A percentile compares a stretch with the other conserved stretches of the same genome.
Evolutionary conservation across 2,888 invertebrate genomes (phyloP).

Genomic region (Lydus trimaculatus): DNA sequence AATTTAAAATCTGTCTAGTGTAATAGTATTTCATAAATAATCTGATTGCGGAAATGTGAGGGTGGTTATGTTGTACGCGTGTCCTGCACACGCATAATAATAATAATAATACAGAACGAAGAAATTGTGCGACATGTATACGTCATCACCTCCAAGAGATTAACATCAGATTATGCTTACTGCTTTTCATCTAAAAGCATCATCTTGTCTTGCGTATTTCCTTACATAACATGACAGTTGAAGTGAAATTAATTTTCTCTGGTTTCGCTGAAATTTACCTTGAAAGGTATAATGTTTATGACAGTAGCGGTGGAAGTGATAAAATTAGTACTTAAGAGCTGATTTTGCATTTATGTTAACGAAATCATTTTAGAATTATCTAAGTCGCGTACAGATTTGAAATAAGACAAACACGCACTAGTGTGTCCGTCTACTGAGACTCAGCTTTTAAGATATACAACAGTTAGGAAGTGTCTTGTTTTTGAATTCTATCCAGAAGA

Average conservation of each 20-base stretch:
- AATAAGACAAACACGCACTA: too few species aligned
- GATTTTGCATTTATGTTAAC: neutral
- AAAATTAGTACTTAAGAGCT: neutral
- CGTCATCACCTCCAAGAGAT: conserved; percentile 5
- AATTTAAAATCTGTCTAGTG: conserved; percentile 26
- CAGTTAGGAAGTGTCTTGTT: too few species aligned
- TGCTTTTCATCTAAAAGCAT: neutral
- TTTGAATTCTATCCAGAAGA: too few species aligned
- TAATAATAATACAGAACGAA: neutral
- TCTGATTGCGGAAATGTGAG: conserved; percentile 29
- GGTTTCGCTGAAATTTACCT: neutral
- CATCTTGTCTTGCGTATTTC: neutral
- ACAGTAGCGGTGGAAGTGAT: neutral
- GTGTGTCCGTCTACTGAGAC: too few species aligned
- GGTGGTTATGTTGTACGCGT: conserved; percentile 25
- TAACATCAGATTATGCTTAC: neutral
- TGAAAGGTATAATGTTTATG: neutral
- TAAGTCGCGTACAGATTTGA: neutral
- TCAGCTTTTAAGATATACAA: too few species aligned
- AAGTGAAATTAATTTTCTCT: neutral
- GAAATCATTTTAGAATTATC: neutral
- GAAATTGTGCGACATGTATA: neutral
- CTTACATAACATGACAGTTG: neutral
- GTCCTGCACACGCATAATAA: conserved; percentile 33
- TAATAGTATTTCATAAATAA: conserved; percentile 30